Evolutionary conservation across 2,113 vertebrate species (phyloP).

Genomic region (Pristiophorus japonicus): DNA sequence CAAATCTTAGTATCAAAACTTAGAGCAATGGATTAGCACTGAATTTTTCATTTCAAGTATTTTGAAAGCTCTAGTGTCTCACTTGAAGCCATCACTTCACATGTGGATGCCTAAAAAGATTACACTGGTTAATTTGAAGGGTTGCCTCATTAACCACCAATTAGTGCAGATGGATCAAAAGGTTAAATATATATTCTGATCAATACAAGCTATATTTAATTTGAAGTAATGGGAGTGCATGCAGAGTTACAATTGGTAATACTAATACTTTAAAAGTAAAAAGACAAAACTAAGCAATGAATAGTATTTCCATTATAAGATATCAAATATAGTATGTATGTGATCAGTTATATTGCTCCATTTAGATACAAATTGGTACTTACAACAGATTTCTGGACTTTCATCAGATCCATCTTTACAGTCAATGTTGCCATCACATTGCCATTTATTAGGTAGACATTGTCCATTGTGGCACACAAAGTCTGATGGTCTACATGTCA

Average conservation of each 20-base stretch:
- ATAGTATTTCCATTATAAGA: too few relatives aligned
- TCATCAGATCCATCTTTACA: constrained; percentile 37
- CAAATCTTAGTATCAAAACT: too few relatives aligned
- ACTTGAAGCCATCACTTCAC: not conserved
- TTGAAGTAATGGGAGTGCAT: too few relatives aligned
- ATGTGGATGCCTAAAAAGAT: not conserved
- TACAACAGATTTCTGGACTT: constrained; percentile 16
- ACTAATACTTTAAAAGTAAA: too few relatives aligned
- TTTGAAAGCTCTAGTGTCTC: not conserved
- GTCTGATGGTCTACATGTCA: not conserved
- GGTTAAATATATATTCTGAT: not conserved
- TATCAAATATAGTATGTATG: too few relatives aligned
- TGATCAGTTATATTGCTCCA: not conserved
- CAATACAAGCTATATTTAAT: too few relatives aligned
- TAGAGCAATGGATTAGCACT: too few relatives aligned
- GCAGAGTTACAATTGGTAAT: too few relatives aligned
- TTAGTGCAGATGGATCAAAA: not conserved
- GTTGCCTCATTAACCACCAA: too few relatives aligned
- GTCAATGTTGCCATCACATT: constrained; percentile 17
- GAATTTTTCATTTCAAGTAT: not conserved
- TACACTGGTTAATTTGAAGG: not conserved
- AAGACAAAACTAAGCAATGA: not conserved
- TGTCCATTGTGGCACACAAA: constrained; percentile 2
- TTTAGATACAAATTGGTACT: not conserved
- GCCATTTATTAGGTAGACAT: constrained; percentile 9